These are phyloP conservation scores for Luperina nickerlii DNA, from an alignment of 2,888 invertebrate genomes.

Conservation along the genomic window DNA sequence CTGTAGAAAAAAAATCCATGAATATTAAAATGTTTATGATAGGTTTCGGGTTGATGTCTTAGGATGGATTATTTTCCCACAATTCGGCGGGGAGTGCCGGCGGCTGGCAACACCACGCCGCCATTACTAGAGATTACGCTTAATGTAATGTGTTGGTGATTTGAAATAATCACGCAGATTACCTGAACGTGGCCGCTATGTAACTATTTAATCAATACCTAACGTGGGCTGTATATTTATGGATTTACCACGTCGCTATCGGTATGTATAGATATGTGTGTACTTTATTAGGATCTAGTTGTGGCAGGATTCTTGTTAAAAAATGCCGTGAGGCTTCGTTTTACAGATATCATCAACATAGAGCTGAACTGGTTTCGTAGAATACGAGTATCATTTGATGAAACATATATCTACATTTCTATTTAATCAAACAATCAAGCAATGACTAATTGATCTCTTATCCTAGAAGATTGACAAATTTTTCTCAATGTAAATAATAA, in stretches of 20 bases:
- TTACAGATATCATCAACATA: constrained; percentile 20
- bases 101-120: constrained; percentile 81
- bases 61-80: constrained; percentile 72
- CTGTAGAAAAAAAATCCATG: constrained; percentile 57
- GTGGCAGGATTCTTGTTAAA: constrained; percentile 12
- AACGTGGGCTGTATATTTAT: constrained; percentile 62
- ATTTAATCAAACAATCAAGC: background rate
- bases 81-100: constrained; percentile 69
- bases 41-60: constrained; percentile 52
- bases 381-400: constrained; percentile 1
- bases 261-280: constrained; percentile 49
- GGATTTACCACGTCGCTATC: constrained; percentile 48
- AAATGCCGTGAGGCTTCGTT: constrained; percentile 6
- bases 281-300: constrained; percentile 50
- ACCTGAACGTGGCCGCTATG: constrained; percentile 77
- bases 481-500: background rate
- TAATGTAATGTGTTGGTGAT: constrained; percentile 88
- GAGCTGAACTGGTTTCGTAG: constrained; percentile 17
- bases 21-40: constrained; percentile 64
- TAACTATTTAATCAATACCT: constrained; percentile 84
- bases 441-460: background rate
- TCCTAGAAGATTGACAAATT: background rate
- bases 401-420: background rate
- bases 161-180: constrained; percentile 89
- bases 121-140: constrained; percentile 87